phyloP scores from a whole-genome alignment of 1,140 invertebrate species.

The Micrasema longulum region DNA sequence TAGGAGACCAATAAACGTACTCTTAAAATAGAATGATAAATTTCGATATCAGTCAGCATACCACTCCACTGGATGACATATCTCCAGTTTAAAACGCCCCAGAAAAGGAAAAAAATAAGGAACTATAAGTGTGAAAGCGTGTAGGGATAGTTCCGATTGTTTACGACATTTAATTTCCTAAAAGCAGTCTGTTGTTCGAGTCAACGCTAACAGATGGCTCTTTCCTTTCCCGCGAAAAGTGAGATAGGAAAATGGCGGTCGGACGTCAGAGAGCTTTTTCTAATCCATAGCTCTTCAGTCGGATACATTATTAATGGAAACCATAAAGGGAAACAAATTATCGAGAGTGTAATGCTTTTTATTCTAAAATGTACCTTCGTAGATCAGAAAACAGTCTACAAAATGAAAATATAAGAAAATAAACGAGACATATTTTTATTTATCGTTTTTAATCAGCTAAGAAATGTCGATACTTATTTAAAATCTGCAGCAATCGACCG shows the following conservation, averaged over 20 bases:
- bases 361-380: background rate
- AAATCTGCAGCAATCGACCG: too few relatives aligned
- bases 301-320: conserved; percentile 34
- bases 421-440: too few relatives aligned
- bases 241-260: conserved; percentile 20
- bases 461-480: too few relatives aligned
- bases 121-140: conserved; percentile 35
- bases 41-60: too few relatives aligned
- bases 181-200: conserved; percentile 43
- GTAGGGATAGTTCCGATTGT: conserved; percentile 41
- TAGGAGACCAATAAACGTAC: too few relatives aligned
- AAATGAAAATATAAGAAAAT: too few relatives aligned
- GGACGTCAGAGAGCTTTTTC: conserved; percentile 39
- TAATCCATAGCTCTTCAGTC: conserved; percentile 28
- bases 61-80: background rate
- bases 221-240: conserved; percentile 14
- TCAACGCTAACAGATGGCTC: conserved; percentile 31
- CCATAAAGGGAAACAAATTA: conserved; percentile 14
- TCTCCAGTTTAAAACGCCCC: conserved; percentile 28
- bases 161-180: conserved; percentile 49
- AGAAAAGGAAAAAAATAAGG: conserved; percentile 14
- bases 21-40: too few relatives aligned
- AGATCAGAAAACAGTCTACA: too few relatives aligned
- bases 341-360: background rate
- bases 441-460: too few relatives aligned